phyloP scores from a whole-genome alignment of 2,888 invertebrate genomes.

The Trachelus iudaicus region DNA sequence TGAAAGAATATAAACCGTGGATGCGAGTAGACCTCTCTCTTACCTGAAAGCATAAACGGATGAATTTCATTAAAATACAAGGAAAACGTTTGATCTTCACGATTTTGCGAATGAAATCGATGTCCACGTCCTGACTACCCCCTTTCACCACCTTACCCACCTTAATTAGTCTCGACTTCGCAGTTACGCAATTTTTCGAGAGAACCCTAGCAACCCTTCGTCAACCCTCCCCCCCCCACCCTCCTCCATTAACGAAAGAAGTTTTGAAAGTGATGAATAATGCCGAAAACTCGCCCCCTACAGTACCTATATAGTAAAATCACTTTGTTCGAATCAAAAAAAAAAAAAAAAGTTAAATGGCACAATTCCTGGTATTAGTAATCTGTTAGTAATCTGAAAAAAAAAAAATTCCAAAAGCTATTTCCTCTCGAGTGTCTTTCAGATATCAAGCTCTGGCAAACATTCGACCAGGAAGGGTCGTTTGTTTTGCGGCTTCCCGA shows the following conservation, averaged over 20 bases:
- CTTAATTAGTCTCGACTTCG: background rate
- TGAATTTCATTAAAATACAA: conserved; percentile 32
- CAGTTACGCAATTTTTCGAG: background rate
- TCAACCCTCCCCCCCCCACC: no score
- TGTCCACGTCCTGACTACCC: background rate
- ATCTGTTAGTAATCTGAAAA: background rate
- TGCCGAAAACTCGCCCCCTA: background rate
- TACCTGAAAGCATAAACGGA: conserved; percentile 42
- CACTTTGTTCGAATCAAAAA: no score
- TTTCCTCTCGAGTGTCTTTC: background rate
- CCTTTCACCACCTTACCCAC: background rate
- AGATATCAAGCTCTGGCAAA: background rate
- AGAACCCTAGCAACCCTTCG: background rate
- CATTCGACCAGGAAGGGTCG: background rate
- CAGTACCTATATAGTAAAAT: no score
- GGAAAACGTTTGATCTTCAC: background rate
- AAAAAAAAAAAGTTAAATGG: no score
- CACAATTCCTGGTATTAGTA: background rate
- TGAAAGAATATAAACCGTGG: conserved; percentile 27
- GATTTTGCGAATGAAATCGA: background rate
- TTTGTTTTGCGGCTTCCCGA: conserved; percentile 4
- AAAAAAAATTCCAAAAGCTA: background rate
- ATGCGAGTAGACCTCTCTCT: conserved; percentile 36
- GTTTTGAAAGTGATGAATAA: background rate
- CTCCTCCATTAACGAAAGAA: background rate